Percentiles rank a stretch among this genome's conserved stretches.
Conservation (phyloP, 2,113 vertebrate genomes). For the Rhynchomys soricoides region DNA sequence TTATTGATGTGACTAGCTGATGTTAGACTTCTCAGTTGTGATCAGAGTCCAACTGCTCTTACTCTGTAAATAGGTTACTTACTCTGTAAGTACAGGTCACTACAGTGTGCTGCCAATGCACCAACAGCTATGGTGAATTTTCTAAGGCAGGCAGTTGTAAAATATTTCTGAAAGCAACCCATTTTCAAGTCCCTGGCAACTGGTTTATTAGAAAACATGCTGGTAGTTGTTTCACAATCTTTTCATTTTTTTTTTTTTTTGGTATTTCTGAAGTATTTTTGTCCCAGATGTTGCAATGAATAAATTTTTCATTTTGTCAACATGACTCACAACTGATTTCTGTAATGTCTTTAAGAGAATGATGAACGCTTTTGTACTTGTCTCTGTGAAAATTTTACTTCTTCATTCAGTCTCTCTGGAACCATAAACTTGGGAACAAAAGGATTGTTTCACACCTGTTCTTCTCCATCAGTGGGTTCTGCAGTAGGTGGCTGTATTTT, state of each 20-base stretch:
- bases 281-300: background rate
- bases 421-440: background rate
- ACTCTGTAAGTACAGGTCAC: background rate
- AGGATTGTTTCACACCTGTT: background rate
- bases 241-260: background rate
- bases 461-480: background rate
- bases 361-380: conserved; percentile 33
- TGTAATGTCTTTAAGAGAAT: conserved; percentile 29
- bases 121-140: background rate
- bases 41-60: background rate
- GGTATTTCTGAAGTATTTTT: conserved; percentile 59
- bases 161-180: conserved; percentile 31
- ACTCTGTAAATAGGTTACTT: background rate
- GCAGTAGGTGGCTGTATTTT: background rate
- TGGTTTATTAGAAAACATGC: background rate
- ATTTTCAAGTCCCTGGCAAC: conserved; percentile 20
- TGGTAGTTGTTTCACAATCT: conserved; percentile 10
- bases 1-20: conserved; percentile 10
- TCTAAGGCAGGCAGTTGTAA: background rate
- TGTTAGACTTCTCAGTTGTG: background rate
- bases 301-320: conserved; percentile 36
- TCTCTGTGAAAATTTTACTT: conserved; percentile 30
- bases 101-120: background rate
- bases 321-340: conserved; percentile 54
- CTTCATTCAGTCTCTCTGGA: conserved; percentile 21